These are phyloP conservation scores for Ciconia boyciana DNA, from an alignment of 2,113 vertebrate species.

Conservation along the genomic window DNA sequence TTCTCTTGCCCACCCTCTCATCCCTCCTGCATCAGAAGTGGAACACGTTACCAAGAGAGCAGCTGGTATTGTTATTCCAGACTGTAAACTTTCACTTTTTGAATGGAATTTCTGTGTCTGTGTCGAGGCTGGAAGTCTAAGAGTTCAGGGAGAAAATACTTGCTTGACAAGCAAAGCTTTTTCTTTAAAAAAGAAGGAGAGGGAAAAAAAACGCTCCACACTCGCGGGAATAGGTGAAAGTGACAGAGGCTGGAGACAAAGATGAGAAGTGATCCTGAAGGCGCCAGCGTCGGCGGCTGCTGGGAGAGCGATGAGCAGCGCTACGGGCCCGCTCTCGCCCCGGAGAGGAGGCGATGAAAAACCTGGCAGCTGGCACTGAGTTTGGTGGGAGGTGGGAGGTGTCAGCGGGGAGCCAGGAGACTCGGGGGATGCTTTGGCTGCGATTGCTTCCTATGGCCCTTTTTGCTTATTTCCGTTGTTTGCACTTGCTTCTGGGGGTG, in stretches of 20 bases:
- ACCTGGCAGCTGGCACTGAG: not conserved
- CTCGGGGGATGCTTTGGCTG: not conserved
- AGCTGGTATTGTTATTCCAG: not conserved
- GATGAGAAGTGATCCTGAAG: not conserved
- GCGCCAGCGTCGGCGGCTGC: not conserved
- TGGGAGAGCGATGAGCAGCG: not conserved
- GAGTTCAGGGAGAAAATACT: not conserved
- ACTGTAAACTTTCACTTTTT: conserved; percentile 22
- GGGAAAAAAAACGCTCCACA: not conserved
- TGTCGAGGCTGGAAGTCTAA: not conserved
- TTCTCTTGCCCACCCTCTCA: not conserved
- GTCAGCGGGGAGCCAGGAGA: not conserved
- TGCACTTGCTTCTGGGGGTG: not conserved
- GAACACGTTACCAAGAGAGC: not conserved
- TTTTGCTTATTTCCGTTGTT: not conserved
- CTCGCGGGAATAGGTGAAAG: not conserved
- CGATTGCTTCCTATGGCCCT: not conserved
- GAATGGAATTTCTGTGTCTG: not conserved
- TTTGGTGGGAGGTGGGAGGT: not conserved
- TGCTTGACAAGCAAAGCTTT: conserved; percentile 4
- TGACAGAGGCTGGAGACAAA: not conserved
- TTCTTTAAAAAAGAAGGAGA: not conserved
- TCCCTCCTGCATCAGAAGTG: not conserved
- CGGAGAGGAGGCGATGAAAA: not conserved
- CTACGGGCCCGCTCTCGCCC: not conserved